Conservation (phyloP, 2,888 invertebrate genomes). For the Sussaba pulchella region DNA sequence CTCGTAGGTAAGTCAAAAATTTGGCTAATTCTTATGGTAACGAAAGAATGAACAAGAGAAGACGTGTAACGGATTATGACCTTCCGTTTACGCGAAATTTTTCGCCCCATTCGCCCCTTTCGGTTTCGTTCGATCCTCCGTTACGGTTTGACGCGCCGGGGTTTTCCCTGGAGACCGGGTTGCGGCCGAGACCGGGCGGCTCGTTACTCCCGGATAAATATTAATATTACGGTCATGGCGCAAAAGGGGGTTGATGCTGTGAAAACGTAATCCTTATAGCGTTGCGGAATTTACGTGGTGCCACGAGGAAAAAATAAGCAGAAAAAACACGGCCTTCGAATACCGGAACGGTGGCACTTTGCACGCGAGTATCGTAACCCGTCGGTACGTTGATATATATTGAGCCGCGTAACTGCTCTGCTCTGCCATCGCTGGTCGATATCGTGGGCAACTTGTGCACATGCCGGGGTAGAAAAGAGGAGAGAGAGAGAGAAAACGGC, state of each 20-base stretch:
- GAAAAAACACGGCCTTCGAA: constrained; percentile 51
- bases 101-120: not conserved
- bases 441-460: constrained; percentile 68
- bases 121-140: constrained; percentile 18
- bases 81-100: constrained; percentile 51
- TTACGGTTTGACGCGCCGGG: constrained; percentile 26
- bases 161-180: not conserved
- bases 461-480: constrained; percentile 30
- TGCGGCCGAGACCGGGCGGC: not conserved
- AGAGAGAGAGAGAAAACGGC: constrained; percentile 42
- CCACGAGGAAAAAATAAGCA: not conserved
- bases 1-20: constrained; percentile 80
- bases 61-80: constrained; percentile 30
- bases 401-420: constrained; percentile 54
- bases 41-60: constrained; percentile 10
- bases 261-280: not conserved
- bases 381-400: constrained; percentile 58
- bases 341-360: constrained; percentile 49
- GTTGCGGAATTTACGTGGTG: constrained; percentile 3
- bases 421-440: constrained; percentile 66
- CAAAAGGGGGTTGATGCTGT: not conserved
- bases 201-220: not conserved
- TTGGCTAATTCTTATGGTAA: not conserved
- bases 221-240: not conserved
- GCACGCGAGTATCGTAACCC: constrained; percentile 55